Evolutionary conservation across 2,888 invertebrate species (phyloP), one percentile per base, ranked within the genome.

Genomic region (Megaustenia siamemsis): DNA sequence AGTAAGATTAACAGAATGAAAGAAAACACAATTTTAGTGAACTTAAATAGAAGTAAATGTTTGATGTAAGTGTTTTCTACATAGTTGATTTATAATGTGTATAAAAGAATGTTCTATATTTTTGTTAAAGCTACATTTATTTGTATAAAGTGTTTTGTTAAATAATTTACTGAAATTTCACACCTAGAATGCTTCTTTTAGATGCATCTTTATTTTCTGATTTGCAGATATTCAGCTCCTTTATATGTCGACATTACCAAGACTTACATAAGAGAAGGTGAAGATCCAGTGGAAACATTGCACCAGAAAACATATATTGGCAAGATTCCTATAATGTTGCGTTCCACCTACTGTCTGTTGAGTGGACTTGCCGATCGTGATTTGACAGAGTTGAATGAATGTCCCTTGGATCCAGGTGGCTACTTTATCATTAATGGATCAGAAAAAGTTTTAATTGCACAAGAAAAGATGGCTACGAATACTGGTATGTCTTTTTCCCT

Each of bases 401-500:
- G 99, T 91, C 99, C 99, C 0, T 95, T 99, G 75, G 99, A 99
- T 95, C 99, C 99, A 69, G 99, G 99, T 89, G 99, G 99, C 86
- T 99, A 99, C 94, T 99, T 99, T 92, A 98, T 99, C 89, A 99
- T 99, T 88, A 99, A 99, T 94, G 99, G 99, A 1, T 99, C 99
- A 12, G 99, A 99, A 95, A 99, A 99, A 94, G 96, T 99, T 4
- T 95, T 99, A 53, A 99, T 99, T 94, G 99, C 99, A 0, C 99
- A 99, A 94, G 99, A 99, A 94, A 99, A 99, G 95, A 99, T 99
- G 99, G 99, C 99, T 10, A 99, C 99, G 12, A 99, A 99, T 93
- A 99, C 99, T 73, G 94, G 94, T 94, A 88, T 10, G 86, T 35
- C 1, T 5, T 35, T 60, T 60, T 60, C 10, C n/a, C n/a, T n/a